Evolutionary conservation across 2,888 invertebrate genomes (phyloP).

Genomic region (Drosophila macrothrix): DNA sequence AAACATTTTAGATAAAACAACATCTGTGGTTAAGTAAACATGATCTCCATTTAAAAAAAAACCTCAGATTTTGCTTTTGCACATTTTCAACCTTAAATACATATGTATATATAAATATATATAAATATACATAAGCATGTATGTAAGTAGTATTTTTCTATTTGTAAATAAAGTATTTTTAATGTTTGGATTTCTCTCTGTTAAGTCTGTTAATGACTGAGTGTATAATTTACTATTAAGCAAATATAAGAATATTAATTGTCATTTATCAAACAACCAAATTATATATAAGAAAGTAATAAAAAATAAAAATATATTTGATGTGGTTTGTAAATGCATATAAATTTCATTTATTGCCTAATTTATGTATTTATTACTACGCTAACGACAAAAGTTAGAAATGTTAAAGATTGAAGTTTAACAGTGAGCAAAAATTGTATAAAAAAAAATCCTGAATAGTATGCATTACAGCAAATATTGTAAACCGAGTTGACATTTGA

Average conservation of each 20-base stretch:
- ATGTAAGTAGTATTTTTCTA: not conserved
- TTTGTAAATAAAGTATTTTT: not conserved
- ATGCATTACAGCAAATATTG: not conserved
- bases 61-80: not conserved
- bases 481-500: not conserved
- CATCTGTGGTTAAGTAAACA: not conserved
- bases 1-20: not conserved
- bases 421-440: not conserved
- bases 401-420: not conserved
- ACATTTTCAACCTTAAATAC: not conserved
- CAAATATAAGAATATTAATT: not conserved
- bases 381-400: not conserved
- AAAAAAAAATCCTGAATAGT: too few species aligned
- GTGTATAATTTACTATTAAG: not conserved
- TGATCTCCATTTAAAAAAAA: not conserved
- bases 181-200: not conserved
- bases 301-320: not conserved
- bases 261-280: not conserved
- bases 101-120: not conserved
- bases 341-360: not conserved
- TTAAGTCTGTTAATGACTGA: not conserved
- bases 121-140: not conserved
- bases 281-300: not conserved
- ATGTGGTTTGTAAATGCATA: conserved; percentile 17
- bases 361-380: not conserved